phyloP scores from a whole-genome alignment of 1,140 invertebrate genomes.

The Euglossa dilemma region DNA sequence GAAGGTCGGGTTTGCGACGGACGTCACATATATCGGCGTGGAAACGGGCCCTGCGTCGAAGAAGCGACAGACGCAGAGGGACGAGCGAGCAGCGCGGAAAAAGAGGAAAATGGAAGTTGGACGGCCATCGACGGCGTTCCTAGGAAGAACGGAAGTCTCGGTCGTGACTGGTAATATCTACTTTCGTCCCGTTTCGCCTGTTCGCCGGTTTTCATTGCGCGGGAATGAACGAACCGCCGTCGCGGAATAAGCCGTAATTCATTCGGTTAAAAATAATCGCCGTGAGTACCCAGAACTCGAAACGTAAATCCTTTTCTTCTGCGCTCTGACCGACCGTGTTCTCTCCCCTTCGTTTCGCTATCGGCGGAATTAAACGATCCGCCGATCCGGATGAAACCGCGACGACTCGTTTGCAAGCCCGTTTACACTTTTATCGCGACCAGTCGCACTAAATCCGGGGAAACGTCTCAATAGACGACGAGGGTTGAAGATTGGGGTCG shows the following conservation, averaged over 20 bases:
- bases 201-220: slow-evolving; percentile 27
- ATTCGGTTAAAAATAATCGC: slow-evolving; percentile 57
- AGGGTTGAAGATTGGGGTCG: too few relatives aligned
- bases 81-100: not conserved
- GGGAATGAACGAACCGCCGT: slow-evolving; percentile 49
- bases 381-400: not conserved
- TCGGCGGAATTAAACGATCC: not conserved
- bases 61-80: too few relatives aligned
- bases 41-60: slow-evolving; percentile 5
- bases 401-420: not conserved
- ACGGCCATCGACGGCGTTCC: slow-evolving; percentile 6
- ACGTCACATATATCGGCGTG: slow-evolving; percentile 24
- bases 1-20: not conserved
- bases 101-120: not conserved
- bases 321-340: too few relatives aligned
- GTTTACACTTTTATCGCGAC: not conserved
- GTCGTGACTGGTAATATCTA: slow-evolving; percentile 36
- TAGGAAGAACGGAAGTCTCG: slow-evolving; percentile 52
- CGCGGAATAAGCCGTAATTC: slow-evolving; percentile 64
- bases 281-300: not conserved
- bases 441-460: not conserved
- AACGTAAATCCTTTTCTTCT: slow-evolving; percentile 33
- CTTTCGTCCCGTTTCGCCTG: slow-evolving; percentile 45
- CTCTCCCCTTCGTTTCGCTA: not conserved
- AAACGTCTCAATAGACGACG: not conserved